phyloP scores from a whole-genome alignment of 2,888 invertebrate genomes.

The Resseliella maxima region DNA sequence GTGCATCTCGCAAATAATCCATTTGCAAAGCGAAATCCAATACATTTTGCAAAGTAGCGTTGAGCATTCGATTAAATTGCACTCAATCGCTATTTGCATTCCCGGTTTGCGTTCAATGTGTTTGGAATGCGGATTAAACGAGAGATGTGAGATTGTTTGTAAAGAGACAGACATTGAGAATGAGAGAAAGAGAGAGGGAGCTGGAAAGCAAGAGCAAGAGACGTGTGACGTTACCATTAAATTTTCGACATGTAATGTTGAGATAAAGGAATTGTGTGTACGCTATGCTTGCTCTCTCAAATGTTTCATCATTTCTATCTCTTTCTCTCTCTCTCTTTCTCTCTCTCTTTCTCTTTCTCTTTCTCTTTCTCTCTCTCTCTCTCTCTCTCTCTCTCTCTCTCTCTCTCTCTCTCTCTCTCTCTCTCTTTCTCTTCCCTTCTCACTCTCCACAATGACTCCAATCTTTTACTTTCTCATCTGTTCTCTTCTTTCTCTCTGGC shows the following conservation, averaged over 20 bases:
- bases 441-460: no score
- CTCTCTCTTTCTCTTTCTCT: background rate
- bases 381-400: background rate
- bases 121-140: slow-evolving; percentile 51
- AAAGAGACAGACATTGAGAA: no score
- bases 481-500: background rate
- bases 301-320: no score
- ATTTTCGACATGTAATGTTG: slow-evolving; percentile 39
- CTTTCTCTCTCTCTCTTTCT: background rate
- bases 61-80: slow-evolving; percentile 43
- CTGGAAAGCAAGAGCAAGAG: no score
- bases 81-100: slow-evolving; percentile 51
- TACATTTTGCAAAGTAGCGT: background rate
- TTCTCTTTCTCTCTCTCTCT: background rate
- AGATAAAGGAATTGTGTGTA: slow-evolving; percentile 47
- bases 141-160: slow-evolving; percentile 19
- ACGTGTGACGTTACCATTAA: slow-evolving; percentile 42
- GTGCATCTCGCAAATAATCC: slow-evolving; percentile 18
- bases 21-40: background rate
- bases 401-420: background rate
- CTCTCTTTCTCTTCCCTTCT: background rate
- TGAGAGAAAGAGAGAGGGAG: background rate
- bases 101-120: slow-evolving; percentile 1
- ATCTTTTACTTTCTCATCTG: no score
- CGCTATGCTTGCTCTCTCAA: background rate